phyloP scores from a whole-genome alignment of 2,113 vertebrate species.

The Prionailurus viverrinus region DNA sequence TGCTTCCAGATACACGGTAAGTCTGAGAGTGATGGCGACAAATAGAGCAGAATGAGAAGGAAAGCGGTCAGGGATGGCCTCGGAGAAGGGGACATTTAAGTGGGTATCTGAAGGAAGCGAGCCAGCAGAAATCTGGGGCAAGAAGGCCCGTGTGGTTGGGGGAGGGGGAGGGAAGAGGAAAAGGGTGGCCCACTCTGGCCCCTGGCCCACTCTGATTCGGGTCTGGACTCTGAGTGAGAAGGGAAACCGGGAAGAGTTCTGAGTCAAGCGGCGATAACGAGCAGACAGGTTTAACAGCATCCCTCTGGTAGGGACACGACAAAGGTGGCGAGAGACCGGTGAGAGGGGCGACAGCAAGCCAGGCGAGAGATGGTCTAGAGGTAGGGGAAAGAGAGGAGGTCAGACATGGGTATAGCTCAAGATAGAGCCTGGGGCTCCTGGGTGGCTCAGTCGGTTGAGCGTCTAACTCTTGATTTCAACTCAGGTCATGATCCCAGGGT shows the following conservation, averaged over 20 bases:
- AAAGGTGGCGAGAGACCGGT: neutral
- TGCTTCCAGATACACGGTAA: fast-evolving
- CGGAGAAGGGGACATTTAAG: neutral
- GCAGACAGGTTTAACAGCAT: no score
- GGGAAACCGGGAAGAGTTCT: neutral
- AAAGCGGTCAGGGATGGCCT: neutral
- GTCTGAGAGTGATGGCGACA: neutral
- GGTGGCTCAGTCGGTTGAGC: no score
- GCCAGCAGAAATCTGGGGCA: neutral
- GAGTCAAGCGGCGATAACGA: fast-evolving
- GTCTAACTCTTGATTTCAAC: no score
- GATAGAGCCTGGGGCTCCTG: neutral
- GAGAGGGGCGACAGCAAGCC: neutral
- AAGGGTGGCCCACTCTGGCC: neutral
- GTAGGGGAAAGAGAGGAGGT: neutral
- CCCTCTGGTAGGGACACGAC: no score
- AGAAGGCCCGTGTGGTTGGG: neutral
- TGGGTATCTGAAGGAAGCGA: neutral
- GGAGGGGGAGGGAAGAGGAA: neutral
- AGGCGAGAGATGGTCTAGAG: neutral
- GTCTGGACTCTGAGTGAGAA: neutral
- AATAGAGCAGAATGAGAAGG: neutral
- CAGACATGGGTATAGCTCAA: neutral
- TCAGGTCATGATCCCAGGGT: no score
- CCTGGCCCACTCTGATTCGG: fast-evolving